These are phyloP conservation scores for Malachius bipustulatus DNA, from an alignment of 2,888 invertebrate genomes.

Conservation along the genomic window DNA sequence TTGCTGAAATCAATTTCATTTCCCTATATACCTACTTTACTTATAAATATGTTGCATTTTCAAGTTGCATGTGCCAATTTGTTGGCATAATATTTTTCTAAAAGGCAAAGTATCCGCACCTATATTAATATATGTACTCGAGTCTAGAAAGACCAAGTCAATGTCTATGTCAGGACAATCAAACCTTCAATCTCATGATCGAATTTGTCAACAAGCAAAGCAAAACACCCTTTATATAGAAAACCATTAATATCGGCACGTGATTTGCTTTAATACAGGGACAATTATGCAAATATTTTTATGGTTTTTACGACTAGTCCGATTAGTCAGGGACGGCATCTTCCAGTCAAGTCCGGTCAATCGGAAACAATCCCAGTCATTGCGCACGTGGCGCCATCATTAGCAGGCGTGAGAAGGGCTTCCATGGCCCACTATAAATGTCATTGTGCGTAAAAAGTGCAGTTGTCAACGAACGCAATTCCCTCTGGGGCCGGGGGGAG, in stretches of 20 bases:
- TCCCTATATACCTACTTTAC: too few species aligned
- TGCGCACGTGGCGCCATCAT: slow-evolving; percentile 35
- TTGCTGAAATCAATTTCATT: too few species aligned
- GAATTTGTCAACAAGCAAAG: too few species aligned
- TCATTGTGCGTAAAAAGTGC: slow-evolving; percentile 21
- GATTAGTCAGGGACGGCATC: slow-evolving; percentile 25
- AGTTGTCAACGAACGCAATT: slow-evolving; percentile 18
- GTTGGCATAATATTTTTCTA: too few species aligned
- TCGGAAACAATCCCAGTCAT: slow-evolving; percentile 32
- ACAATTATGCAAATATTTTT: slow-evolving; percentile 26
- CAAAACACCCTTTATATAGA: neutral
- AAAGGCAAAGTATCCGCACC: too few species aligned
- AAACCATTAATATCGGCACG: neutral
- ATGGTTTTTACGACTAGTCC: slow-evolving; percentile 22
- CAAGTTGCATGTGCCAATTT: too few species aligned
- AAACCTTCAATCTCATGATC: too few species aligned
- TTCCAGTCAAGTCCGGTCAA: slow-evolving; percentile 29
- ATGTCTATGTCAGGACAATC: too few species aligned
- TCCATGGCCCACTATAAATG: slow-evolving; percentile 14
- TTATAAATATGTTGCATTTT: too few species aligned
- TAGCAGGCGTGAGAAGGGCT: slow-evolving; percentile 36
- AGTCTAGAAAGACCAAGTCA: too few species aligned
- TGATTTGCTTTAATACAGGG: slow-evolving; percentile 7
- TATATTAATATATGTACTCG: too few species aligned
- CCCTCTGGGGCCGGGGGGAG: slow-evolving; percentile 14